Base-by-base conservation (phyloP, 2,797 vertebrate species). In the Rhabdomys pumilio region DNA sequence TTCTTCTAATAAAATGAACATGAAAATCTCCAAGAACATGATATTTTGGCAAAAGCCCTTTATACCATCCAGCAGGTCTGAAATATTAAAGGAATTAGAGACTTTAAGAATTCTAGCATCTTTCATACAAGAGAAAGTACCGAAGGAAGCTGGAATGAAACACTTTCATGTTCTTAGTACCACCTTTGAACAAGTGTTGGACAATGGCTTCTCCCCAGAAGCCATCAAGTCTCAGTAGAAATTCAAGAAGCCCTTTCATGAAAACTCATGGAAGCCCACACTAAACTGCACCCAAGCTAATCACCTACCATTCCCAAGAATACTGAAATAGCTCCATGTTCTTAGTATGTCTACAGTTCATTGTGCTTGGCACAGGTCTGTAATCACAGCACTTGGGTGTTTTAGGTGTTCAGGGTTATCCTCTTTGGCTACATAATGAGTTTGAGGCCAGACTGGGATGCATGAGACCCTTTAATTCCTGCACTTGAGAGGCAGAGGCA, bases 51-150 rank as follows among this genome's bases (percentile, higher is more conserved):
- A 47, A 82, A 73, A 38, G 6, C 20, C 10, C 34, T 31, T 29
- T 82, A 29, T 31, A 26, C 41, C 41, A 75, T 50, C 19, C 55
- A 73, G 57, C n/a, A 63, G 1, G 15, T 47, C 65, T 91, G 31
- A 61, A 50, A 63, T 47, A 84, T 50, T 50, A 92, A 92, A 88
- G 97, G 99, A 99, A 97, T 98, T 99, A 79, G 99, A 99, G 97
- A 99, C 99, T 9, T 99, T 99, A 96, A 98, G 99, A 99, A 96
- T 99, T 99, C 90, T 99, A 50, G 50, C 99, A 99, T 81, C 99
- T 99, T 93, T 99, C 99, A 99, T 90, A 99, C 99, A 97, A 99
- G 99, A 99, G 98, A 99, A 99, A 99, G 98, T 47, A 99, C 99
- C 85, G 99, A 99, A 98, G 99, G 99, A 99, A 99, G 99, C 96